Evolutionary conservation across 2,888 invertebrate species (phyloP).

Genomic region (Sesia bembeciformis): DNA sequence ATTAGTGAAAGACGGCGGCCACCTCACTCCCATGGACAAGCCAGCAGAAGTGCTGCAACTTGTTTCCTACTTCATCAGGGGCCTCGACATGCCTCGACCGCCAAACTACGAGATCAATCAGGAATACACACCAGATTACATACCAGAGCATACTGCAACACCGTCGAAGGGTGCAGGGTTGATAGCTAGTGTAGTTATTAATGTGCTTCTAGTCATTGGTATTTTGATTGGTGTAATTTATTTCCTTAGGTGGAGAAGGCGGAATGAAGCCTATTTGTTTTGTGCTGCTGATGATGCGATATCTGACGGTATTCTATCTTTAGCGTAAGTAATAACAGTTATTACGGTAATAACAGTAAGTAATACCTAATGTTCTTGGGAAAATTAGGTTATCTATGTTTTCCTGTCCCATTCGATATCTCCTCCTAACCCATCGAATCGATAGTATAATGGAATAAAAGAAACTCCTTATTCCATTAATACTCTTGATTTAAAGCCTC

Average conservation of each 20-base stretch:
- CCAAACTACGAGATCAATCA: not conserved
- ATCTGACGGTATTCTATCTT: not conserved
- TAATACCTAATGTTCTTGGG: too few species aligned
- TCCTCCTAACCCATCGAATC: too few species aligned
- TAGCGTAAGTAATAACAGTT: not conserved
- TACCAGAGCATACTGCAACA: not conserved
- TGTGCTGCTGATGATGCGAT: constrained; percentile 26
- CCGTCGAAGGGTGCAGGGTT: constrained; percentile 18
- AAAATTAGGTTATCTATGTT: too few species aligned
- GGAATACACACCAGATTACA: not conserved
- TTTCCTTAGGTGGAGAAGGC: constrained; percentile 29
- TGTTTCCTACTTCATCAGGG: constrained; percentile 35
- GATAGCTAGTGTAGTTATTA: constrained; percentile 36
- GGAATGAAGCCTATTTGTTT: constrained; percentile 29
- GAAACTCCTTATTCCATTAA: too few species aligned
- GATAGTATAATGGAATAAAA: too few species aligned
- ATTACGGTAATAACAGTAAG: too few species aligned
- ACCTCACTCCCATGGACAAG: constrained; percentile 77
- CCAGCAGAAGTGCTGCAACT: constrained; percentile 59
- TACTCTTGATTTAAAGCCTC: too few species aligned
- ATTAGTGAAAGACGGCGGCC: constrained; percentile 76
- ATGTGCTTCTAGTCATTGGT: constrained; percentile 29
- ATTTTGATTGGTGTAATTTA: constrained; percentile 25
- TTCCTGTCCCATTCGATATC: too few species aligned
- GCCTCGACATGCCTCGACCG: constrained; percentile 19